Percentiles rank a stretch among this genome's conserved stretches.
Conservation (phyloP, 2,888 invertebrate genomes). For the Agonopterix alstromeriana region DNA sequence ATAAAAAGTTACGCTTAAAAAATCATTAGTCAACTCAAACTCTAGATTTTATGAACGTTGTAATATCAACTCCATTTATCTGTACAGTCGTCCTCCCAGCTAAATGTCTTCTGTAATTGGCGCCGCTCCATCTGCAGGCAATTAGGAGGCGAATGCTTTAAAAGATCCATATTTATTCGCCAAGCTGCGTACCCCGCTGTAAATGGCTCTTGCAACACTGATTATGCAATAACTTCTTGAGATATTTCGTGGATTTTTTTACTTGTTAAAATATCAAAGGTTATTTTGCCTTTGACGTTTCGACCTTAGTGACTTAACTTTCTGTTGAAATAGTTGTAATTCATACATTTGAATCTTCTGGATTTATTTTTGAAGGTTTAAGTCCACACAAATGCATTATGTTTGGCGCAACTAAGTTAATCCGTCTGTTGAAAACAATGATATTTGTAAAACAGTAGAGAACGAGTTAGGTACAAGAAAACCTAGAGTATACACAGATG, state of each 20-base stretch:
- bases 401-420: too few species aligned
- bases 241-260: conserved; percentile 2
- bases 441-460: too few species aligned
- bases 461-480: too few species aligned
- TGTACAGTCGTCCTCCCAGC: conserved; percentile 37
- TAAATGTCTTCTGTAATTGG: conserved; percentile 65
- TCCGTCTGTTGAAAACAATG: too few species aligned
- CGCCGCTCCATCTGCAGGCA: conserved; percentile 69
- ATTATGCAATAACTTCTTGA: conserved; percentile 30
- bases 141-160: conserved; percentile 60
- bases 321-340: too few species aligned
- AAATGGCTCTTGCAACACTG: conserved; percentile 37
- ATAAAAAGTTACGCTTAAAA: conserved; percentile 6
- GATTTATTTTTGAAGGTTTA: too few species aligned
- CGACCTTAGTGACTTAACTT: too few species aligned
- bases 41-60: conserved; percentile 3
- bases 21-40: conserved; percentile 8
- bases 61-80: conserved; percentile 40
- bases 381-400: too few species aligned
- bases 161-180: conserved; percentile 69
- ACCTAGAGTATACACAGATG: too few species aligned
- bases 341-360: too few species aligned
- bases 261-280: too few species aligned
- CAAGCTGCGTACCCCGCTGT: conserved; percentile 26
- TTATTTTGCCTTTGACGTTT: too few species aligned